A percentile compares a stretch with the other conserved stretches of the same genome.
phyloP scores from a whole-genome alignment of 2,888 invertebrate genomes.

The Tetragonisca angustula region DNA sequence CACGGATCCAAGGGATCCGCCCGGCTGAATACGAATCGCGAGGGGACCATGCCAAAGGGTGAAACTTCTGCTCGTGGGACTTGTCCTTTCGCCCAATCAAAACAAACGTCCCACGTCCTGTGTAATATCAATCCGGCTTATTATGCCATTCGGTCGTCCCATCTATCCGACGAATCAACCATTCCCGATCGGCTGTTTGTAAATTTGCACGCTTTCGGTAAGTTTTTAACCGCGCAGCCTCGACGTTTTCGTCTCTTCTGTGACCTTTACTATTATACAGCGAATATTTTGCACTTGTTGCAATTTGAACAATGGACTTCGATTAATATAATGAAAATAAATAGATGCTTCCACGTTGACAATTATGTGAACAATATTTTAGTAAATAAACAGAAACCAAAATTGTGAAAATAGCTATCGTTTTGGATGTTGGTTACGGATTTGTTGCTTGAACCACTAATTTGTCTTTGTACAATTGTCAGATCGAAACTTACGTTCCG shows the following conservation, averaged over 20 bases:
- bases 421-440: no score
- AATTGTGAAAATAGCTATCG: no score
- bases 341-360: no score
- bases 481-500: neutral
- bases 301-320: no score
- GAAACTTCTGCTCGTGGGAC: conserved; percentile 33
- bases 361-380: no score
- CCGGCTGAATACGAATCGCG: conserved; percentile 80
- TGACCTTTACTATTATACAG: no score
- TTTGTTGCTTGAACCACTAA: no score
- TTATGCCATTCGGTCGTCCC: neutral
- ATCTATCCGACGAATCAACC: neutral
- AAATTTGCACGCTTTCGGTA: neutral
- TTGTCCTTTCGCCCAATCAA: conserved; percentile 51
- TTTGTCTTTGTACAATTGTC: no score
- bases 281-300: no score
- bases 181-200: neutral
- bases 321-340: no score
- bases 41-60: conserved; percentile 45
- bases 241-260: no score
- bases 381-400: no score
- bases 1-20: conserved; percentile 71
- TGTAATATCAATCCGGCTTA: conserved; percentile 32
- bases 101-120: conserved; percentile 36
- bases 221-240: neutral